These are phyloP conservation scores for Cryptosula pallasiana DNA, from an alignment of 2,888 invertebrate genomes.

Conservation along the genomic window DNA sequence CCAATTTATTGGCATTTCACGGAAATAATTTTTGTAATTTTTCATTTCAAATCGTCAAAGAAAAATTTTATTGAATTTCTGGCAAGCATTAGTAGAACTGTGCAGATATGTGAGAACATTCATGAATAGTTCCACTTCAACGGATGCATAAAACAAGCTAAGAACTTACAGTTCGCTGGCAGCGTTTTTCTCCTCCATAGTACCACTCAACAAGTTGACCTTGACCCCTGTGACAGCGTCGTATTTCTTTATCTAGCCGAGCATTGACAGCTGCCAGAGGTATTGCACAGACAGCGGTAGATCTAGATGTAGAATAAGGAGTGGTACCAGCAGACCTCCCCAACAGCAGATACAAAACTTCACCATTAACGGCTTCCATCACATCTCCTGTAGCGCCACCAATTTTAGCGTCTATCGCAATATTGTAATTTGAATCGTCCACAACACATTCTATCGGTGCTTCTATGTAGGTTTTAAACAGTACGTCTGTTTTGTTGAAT, in stretches of 20 bases:
- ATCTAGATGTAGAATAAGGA: neutral
- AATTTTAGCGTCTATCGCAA: neutral
- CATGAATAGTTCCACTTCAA: too few relatives aligned
- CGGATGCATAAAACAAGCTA: too few relatives aligned
- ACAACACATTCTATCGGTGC: neutral
- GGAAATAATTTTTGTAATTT: too few relatives aligned
- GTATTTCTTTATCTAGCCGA: neutral
- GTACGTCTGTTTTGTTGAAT: constrained; percentile 10
- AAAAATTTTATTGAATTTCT: too few relatives aligned
- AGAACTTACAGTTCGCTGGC: neutral
- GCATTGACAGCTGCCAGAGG: neutral
- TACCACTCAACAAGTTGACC: constrained; percentile 3
- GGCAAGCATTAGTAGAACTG: too few relatives aligned
- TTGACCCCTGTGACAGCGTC: neutral
- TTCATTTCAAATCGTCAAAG: too few relatives aligned
- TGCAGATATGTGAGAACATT: too few relatives aligned
- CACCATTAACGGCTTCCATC: neutral
- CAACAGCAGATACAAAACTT: neutral
- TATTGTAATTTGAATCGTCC: neutral
- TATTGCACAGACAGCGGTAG: neutral
- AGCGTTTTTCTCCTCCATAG: neutral
- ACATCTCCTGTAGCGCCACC: neutral
- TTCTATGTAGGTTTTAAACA: constrained; percentile 14
- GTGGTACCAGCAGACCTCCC: neutral
- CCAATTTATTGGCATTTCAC: too few relatives aligned